Base-by-base conservation (phyloP, 2,888 invertebrate genomes). In the Adelognathus sp. region DNA sequence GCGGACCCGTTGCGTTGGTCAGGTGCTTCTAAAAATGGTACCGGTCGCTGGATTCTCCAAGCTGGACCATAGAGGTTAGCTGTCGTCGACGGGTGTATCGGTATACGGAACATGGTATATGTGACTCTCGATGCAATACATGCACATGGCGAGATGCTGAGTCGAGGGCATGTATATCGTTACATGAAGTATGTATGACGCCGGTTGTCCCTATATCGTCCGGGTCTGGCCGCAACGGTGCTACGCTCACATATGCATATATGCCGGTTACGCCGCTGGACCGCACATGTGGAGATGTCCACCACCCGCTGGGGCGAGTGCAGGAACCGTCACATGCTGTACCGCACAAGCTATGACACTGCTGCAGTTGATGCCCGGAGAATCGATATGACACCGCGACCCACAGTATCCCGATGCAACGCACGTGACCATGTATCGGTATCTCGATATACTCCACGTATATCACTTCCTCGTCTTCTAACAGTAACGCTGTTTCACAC, bases 1-100 rank as follows among this genome's bases (percentile, higher is more conserved):
- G 71, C 80, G 78, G 71, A 78, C 67, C 71, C 78, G 74, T 78
- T 60, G 80, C 74, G 74, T 56, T 70, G 67, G 67, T 79, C 67
- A 66, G 72, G 56, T 72, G 71, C 56, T 56, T 67, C 50, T 52
- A 56, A 41, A 29, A n/a, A 52, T 44, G 41, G 58, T 66, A 29
- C 61, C 69, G 61, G 54, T 31, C 33, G 63, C 41, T 50, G 27
- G 70, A 54, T 79, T 74, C 54, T 66, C 56, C 56, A 58, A 75
- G 61, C 46, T 36, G n/a, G 67, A 58, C 61, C 75, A 56, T 71
- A 27, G 64, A 71, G 78, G 78, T 80, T 71, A 78, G 70, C 52
- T 71, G 78, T 39, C 74, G 41, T 58, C 63, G 58, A 71, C 75
- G 75, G 67, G 75, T 61, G 36, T 54, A 61, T 60, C 44, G 31